These are phyloP conservation scores for Galeopsomyia nigrocyanea DNA, from an alignment of 2,888 invertebrate species.

Conservation along the genomic window DNA sequence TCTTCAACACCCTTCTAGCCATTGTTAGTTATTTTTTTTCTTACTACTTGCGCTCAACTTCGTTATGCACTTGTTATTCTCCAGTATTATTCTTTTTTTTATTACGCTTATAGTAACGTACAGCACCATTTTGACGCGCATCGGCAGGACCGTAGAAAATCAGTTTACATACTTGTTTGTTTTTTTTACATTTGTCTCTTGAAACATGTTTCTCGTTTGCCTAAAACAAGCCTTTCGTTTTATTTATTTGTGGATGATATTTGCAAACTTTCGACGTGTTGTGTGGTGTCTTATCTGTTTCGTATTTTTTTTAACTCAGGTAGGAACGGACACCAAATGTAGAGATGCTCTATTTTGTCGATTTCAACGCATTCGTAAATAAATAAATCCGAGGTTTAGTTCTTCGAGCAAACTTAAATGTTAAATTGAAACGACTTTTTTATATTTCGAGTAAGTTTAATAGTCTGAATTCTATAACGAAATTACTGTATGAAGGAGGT, in stretches of 20 bases:
- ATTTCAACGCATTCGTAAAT: slow-evolving; percentile 4
- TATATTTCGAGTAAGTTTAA: background rate
- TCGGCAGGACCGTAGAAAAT: slow-evolving; percentile 39
- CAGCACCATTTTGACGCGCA: slow-evolving; percentile 42
- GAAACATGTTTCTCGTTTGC: slow-evolving; percentile 20
- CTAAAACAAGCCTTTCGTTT: slow-evolving; percentile 13
- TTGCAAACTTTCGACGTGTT: slow-evolving; percentile 21
- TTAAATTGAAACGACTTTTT: too few relatives aligned
- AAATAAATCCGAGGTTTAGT: background rate
- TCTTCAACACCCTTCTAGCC: slow-evolving; percentile 19
- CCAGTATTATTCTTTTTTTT: slow-evolving; percentile 20
- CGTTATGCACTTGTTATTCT: slow-evolving; percentile 21
- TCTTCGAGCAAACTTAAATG: too few relatives aligned
- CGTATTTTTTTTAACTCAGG: slow-evolving; percentile 41
- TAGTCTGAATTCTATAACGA: background rate
- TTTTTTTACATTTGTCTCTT: slow-evolving; percentile 25
- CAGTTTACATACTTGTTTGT: slow-evolving; percentile 27
- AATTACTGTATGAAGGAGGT: background rate
- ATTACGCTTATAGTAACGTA: slow-evolving; percentile 34
- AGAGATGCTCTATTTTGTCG: slow-evolving; percentile 25
- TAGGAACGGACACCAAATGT: slow-evolving; percentile 34
- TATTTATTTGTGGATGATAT: slow-evolving; percentile 16
- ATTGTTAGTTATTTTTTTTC: background rate
- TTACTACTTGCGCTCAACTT: background rate
- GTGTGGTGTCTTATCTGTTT: slow-evolving; percentile 21